Conservation (phyloP, 1,140 invertebrate species). For the Caenorhabditis remanei region DNA sequence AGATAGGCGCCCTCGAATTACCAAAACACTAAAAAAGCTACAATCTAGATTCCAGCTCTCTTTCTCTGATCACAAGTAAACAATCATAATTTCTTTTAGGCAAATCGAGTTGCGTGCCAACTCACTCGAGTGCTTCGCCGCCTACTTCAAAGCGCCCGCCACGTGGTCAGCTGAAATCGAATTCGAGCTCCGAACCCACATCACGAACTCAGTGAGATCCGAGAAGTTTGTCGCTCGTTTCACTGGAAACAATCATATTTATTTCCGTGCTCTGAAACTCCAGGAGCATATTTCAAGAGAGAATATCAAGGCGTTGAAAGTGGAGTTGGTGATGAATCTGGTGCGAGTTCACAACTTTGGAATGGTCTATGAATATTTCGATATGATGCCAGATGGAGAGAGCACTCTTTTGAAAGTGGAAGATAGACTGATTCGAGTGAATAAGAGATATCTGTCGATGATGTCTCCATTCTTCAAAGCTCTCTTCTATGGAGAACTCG, state of each 20-base stretch:
- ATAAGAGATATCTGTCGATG: constrained; percentile 7
- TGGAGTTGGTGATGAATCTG: background rate
- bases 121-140: background rate
- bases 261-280: background rate
- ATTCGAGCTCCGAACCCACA: constrained; percentile 1
- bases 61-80: too few relatives aligned
- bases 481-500: background rate
- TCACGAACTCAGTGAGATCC: constrained; percentile 25
- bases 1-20: background rate
- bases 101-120: constrained; percentile 19
- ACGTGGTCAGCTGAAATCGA: constrained; percentile 28
- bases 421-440: background rate
- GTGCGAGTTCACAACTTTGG: background rate
- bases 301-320: background rate
- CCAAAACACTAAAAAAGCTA: too few relatives aligned
- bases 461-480: constrained; percentile 39
- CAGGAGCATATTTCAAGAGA: background rate
- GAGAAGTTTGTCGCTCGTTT: background rate
- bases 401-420: constrained; percentile 4
- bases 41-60: too few relatives aligned
- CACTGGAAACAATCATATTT: background rate
- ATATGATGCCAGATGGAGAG: background rate
- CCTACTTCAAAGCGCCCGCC: constrained; percentile 27
- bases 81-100: too few relatives aligned
- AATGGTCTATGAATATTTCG: constrained; percentile 34